These are phyloP conservation scores for Hyla sarda DNA, from an alignment of 2,113 vertebrate species.

Conservation along the genomic window DNA sequence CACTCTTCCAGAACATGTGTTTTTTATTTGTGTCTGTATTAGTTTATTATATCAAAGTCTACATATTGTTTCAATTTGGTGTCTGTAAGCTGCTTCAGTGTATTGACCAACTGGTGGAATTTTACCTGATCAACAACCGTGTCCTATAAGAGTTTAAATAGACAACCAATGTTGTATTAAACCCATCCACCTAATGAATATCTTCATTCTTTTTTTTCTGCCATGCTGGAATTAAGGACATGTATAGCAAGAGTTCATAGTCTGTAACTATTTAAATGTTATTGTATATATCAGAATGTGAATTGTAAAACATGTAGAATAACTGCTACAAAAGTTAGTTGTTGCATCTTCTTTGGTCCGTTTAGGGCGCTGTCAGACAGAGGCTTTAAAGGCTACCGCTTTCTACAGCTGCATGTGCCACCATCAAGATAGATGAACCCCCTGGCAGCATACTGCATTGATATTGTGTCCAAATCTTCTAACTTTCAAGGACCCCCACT, in stretches of 20 bases:
- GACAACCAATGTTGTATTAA: background rate
- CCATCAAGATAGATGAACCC: too few species aligned
- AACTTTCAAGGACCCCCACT: too few species aligned
- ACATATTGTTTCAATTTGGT: background rate
- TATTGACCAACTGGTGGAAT: background rate
- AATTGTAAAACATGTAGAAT: background rate
- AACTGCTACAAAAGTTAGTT: background rate
- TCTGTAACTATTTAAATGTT: background rate
- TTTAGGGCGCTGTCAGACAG: background rate
- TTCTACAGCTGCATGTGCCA: background rate
- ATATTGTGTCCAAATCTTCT: too few species aligned
- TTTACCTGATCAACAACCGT: background rate
- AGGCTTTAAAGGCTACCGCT: background rate
- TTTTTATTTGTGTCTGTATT: background rate
- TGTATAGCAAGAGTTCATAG: background rate
- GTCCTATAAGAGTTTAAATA: background rate
- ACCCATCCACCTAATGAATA: background rate
- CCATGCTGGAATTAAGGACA: background rate
- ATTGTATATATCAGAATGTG: background rate
- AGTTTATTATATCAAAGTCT: background rate
- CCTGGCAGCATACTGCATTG: too few species aligned
- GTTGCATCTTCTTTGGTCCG: background rate
- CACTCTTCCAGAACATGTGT: background rate
- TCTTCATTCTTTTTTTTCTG: background rate
- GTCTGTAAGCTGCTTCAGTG: background rate